Conservation (phyloP, 2,113 vertebrate genomes). For the Halcyon senegalensis region DNA sequence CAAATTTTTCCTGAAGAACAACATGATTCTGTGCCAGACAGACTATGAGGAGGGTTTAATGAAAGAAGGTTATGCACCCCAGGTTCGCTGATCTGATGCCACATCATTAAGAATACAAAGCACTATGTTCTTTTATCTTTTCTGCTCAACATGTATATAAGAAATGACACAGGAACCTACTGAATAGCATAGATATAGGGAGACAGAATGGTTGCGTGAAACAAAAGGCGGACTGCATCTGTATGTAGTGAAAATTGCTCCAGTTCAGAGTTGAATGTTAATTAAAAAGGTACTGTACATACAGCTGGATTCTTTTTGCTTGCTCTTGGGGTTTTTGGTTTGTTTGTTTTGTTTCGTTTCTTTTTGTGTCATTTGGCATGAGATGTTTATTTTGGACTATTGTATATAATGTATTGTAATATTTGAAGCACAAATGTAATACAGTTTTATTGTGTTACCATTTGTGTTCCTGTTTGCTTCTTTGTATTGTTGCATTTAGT, state of each 20-base stretch:
- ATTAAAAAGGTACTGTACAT: constrained; percentile 83
- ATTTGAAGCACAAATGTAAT: constrained; percentile 99
- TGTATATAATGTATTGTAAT: constrained; percentile 99
- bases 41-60: constrained; percentile 99
- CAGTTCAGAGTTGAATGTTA: constrained; percentile 83
- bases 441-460: constrained; percentile 99
- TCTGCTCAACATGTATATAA: constrained; percentile 81
- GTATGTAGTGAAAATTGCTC: constrained; percentile 81
- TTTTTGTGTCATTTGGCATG: constrained; percentile 92
- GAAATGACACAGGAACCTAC: constrained; percentile 80
- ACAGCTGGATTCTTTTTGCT: constrained; percentile 76
- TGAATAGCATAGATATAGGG: constrained; percentile 91
- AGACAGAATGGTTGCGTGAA: constrained; percentile 74
- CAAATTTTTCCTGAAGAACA: constrained; percentile 99
- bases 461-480: constrained; percentile 83
- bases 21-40: constrained; percentile 99
- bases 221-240: constrained; percentile 78
- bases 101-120: constrained; percentile 78
- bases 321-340: constrained; percentile 84
- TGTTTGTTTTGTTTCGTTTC: constrained; percentile 73
- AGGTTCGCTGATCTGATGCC: constrained; percentile 89
- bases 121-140: constrained; percentile 84
- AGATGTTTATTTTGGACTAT: constrained; percentile 97
- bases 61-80: constrained; percentile 97
- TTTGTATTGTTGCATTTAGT: constrained; percentile 86